A percentile compares a stretch with the other conserved stretches of the same genome.
phyloP scores from a whole-genome alignment of 2,797 vertebrate genomes.

The Sebastes taczanowskii region DNA sequence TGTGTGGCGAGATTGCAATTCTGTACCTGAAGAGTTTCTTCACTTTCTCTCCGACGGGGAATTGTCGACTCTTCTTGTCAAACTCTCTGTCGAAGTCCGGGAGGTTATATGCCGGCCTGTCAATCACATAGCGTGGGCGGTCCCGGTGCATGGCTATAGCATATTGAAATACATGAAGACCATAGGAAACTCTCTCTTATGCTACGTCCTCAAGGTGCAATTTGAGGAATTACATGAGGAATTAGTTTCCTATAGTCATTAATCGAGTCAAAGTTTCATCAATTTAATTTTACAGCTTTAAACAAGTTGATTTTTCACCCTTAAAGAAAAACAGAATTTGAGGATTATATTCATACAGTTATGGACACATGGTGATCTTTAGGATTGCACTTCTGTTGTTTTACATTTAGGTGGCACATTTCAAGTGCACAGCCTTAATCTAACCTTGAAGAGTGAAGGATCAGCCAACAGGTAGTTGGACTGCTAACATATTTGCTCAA shows the following conservation, averaged over 20 bases:
- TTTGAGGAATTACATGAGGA: neutral
- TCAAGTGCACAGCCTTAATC: slow-evolving; percentile 31
- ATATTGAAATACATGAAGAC: neutral
- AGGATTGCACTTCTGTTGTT: neutral
- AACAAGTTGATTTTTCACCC: neutral
- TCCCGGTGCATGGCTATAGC: slow-evolving; percentile 60
- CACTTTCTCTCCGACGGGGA: slow-evolving; percentile 87
- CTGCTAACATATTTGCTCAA: slow-evolving; percentile 42
- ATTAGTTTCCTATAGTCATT: neutral
- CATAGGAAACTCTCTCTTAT: neutral
- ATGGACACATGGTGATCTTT: neutral
- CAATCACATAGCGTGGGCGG: slow-evolving; percentile 85
- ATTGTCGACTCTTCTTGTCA: slow-evolving; percentile 88
- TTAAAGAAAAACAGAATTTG: neutral
- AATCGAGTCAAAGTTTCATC: neutral
- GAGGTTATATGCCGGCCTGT: slow-evolving; percentile 86
- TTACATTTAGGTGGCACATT: neutral
- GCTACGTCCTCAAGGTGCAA: neutral
- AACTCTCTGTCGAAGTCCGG: slow-evolving; percentile 90
- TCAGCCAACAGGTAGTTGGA: slow-evolving; percentile 10
- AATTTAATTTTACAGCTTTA: neutral
- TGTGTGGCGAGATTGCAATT: neutral
- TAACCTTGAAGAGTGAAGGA: slow-evolving; percentile 65
- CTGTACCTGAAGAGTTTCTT: slow-evolving; percentile 89
- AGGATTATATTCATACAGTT: neutral